These are phyloP conservation scores for Ephestia elutella DNA, from an alignment of 1,140 invertebrate species.

Conservation along the genomic window DNA sequence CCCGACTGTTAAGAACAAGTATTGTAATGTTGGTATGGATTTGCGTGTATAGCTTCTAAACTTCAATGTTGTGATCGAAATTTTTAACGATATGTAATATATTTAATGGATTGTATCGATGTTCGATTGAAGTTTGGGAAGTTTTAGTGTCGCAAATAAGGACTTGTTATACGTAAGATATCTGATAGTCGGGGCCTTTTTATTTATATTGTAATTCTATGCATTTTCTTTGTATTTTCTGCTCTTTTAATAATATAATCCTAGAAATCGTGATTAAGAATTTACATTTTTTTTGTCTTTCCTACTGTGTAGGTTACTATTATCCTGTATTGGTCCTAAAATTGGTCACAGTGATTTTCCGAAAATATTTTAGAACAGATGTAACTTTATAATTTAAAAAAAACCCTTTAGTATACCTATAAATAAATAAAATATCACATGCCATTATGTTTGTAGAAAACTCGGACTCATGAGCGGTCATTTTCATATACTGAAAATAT, in stretches of 20 bases:
- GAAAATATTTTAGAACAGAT: background rate
- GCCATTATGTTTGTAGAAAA: too few species aligned
- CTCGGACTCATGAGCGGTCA: too few species aligned
- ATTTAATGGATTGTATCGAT: background rate
- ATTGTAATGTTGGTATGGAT: background rate
- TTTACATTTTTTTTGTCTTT: slow-evolving; percentile 19
- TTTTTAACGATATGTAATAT: background rate
- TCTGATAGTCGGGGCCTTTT: background rate
- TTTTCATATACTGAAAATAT: too few species aligned
- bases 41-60: background rate
- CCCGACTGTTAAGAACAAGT: background rate
- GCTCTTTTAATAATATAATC: background rate
- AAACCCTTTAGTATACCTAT: background rate
- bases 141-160: background rate
- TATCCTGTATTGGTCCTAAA: background rate
- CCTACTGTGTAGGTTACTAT: slow-evolving; percentile 35
- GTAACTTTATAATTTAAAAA: background rate
- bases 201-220: background rate
- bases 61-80: background rate
- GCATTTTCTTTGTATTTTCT: slow-evolving; percentile 1
- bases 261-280: slow-evolving; percentile 5
- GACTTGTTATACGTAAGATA: slow-evolving; percentile 16
- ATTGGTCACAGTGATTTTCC: background rate
- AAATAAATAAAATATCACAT: too few species aligned
- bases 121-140: background rate